Evolutionary conservation across 2,888 invertebrate species (phyloP).

Genomic region (Meiosimyza decipiens): DNA sequence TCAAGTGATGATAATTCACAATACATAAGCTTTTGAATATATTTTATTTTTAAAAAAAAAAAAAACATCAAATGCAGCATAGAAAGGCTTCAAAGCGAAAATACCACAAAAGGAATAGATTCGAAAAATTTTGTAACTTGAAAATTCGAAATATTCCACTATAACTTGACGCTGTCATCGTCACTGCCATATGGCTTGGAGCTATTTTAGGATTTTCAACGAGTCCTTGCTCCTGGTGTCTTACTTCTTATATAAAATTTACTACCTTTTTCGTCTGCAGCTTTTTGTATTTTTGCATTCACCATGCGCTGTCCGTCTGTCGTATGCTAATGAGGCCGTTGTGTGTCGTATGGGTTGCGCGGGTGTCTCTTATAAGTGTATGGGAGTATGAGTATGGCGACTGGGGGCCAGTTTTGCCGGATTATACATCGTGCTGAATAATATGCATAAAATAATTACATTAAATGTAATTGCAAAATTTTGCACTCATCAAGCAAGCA

Average conservation of each 20-base stretch:
- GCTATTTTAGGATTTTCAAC: constrained; percentile 21
- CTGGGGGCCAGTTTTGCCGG: background rate
- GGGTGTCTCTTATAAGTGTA: background rate
- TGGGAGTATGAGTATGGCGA: background rate
- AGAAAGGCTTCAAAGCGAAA: too few relatives aligned
- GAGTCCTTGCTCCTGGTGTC: background rate
- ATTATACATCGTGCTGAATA: constrained; percentile 46
- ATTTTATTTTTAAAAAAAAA: too few relatives aligned
- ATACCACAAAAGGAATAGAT: too few relatives aligned
- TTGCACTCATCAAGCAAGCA: constrained; percentile 32
- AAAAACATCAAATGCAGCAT: too few relatives aligned
- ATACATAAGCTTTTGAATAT: too few relatives aligned
- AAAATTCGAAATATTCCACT: too few relatives aligned
- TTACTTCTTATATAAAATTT: background rate
- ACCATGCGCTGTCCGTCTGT: background rate
- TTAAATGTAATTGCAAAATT: constrained; percentile 62
- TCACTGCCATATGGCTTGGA: constrained; percentile 14
- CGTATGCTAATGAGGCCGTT: constrained; percentile 29
- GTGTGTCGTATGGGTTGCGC: background rate
- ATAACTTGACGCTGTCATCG: background rate
- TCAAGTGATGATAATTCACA: too few relatives aligned
- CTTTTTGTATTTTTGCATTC: background rate
- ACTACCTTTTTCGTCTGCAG: background rate
- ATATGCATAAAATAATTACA: constrained; percentile 65
- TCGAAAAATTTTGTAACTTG: too few relatives aligned